A percentile compares a stretch with the other conserved stretches of the same genome.
Conservation (phyloP, 1,140 invertebrate genomes). For the Stegodyphus mimosarum region DNA sequence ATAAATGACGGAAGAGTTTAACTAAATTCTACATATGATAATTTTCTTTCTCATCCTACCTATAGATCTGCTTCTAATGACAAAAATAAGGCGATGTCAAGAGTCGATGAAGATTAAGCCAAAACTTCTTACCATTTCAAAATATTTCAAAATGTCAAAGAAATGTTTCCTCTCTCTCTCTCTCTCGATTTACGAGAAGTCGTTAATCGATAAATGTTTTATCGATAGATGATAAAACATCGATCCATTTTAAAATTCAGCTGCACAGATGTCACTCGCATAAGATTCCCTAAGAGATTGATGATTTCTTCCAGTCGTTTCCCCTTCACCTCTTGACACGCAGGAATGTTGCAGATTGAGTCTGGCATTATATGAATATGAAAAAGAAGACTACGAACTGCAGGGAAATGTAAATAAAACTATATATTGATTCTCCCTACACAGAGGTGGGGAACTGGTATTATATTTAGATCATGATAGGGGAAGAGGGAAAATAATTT, state of each 20-base stretch:
- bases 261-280: slow-evolving; percentile 10
- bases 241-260: slow-evolving; percentile 45
- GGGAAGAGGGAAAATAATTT: slow-evolving; percentile 40
- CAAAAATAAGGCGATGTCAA: no score
- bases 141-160: neutral
- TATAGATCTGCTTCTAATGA: no score
- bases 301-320: slow-evolving; percentile 29
- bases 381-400: neutral
- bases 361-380: neutral
- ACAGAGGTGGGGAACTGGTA: neutral
- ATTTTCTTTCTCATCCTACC: no score
- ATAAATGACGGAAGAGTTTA: no score
- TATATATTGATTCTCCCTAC: slow-evolving; percentile 18
- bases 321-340: slow-evolving; percentile 14
- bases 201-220: slow-evolving; percentile 30
- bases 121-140: no score
- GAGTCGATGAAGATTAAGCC: no score
- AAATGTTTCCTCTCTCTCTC: neutral
- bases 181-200: neutral
- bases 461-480: slow-evolving; percentile 57
- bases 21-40: no score
- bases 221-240: slow-evolving; percentile 52
- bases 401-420: slow-evolving; percentile 53
- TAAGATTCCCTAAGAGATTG: slow-evolving; percentile 34
- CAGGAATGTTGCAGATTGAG: slow-evolving; percentile 11